Base-by-base conservation (phyloP, 1,140 invertebrate genomes). In the Neodiprion fabricii region DNA sequence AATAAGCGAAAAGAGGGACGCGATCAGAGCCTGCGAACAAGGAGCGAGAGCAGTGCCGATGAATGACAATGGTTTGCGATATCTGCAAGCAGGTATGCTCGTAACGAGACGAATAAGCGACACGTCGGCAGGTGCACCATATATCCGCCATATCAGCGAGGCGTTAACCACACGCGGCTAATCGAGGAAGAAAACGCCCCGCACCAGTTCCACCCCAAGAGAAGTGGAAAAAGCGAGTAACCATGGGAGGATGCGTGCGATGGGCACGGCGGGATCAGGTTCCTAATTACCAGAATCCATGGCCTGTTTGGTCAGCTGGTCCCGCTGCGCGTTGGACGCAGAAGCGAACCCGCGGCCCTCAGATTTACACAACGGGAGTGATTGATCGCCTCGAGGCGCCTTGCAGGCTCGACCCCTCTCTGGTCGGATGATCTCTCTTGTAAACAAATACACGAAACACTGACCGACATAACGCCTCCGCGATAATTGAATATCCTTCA, bases 171-270 rank as follows among this genome's bases (percentile, higher is more conserved):
- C 10, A 11, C 1, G 10, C 53, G 53, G n/a, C n/a, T 61, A 61
- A 61, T 61, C 67, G 67, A 69, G 10, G 53, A 61, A 11, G 67
- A 23, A 11, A 69, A 69, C 67, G 12, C 12, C 12, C 73, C 67
- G 70, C 78, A 49, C 61, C 77, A 72, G 28, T 70, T 68, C 76
- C 79, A 77, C 74, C 72, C 75, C 28, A 28, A 7, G 17, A 70
- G 28, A 76, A 66, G 17, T 21, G 17, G 17, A 21, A 21, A 21
- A 21, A 21, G 17, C 17, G 17, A 21, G 17, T 21, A 21, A 21
- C 17, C 17, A 21, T 21, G 17, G 17, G 17, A 21, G 17, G 17
- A 21, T 21, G 17, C 17, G 17, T 21, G 17, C 17, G 17, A 1
- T 1, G 17, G 17, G 17, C n/a, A 48, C 17, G 14, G 70, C 65